Conservation (phyloP, 30 jellyfish, hydroid and myxozoan genomes). For the Aurelia coerulea region DNA sequence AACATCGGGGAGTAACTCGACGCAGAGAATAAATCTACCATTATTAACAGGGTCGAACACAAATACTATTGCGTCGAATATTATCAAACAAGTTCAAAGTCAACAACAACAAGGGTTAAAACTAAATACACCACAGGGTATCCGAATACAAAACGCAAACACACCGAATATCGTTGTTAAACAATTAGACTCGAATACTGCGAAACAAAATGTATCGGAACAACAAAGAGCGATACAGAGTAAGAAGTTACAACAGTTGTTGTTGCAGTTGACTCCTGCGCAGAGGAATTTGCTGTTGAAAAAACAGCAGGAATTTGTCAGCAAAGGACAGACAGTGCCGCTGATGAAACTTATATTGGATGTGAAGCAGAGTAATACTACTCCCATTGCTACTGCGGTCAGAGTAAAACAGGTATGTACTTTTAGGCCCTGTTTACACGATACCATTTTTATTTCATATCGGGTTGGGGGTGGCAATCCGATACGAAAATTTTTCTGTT, state of each 20-base stretch:
- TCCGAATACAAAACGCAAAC: constrained; percentile 43
- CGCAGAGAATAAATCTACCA: constrained; percentile 46
- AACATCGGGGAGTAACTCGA: constrained; percentile 19
- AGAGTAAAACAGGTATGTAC: constrained; percentile 9
- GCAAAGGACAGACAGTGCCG: constrained; percentile 68
- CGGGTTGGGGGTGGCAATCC: too few species aligned
- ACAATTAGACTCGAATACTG: constrained; percentile 32
- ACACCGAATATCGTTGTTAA: constrained; percentile 50
- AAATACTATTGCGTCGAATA: constrained; percentile 3
- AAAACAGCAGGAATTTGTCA: constrained; percentile 64
- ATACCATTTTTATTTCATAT: too few species aligned
- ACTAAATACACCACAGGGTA: constrained; percentile 38
- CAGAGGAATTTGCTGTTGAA: constrained; percentile 55
- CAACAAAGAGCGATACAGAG: constrained; percentile 60
- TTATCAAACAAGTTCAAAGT: constrained; percentile 32
- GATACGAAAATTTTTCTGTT: too few species aligned
- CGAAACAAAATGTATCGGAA: constrained; percentile 12
- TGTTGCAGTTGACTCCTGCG: constrained; percentile 68
- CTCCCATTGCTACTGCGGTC: too few species aligned
- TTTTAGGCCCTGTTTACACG: background rate
- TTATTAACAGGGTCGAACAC: constrained; percentile 12
- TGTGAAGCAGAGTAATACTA: constrained; percentile 43
- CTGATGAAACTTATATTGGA: constrained; percentile 41
- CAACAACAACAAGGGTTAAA: constrained; percentile 18
- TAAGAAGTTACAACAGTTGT: constrained; percentile 51